Evolutionary conservation across 2,113 vertebrate species (phyloP), one percentile per base, ranked within the genome.

Genomic region (Drymodes brunneopygia): DNA sequence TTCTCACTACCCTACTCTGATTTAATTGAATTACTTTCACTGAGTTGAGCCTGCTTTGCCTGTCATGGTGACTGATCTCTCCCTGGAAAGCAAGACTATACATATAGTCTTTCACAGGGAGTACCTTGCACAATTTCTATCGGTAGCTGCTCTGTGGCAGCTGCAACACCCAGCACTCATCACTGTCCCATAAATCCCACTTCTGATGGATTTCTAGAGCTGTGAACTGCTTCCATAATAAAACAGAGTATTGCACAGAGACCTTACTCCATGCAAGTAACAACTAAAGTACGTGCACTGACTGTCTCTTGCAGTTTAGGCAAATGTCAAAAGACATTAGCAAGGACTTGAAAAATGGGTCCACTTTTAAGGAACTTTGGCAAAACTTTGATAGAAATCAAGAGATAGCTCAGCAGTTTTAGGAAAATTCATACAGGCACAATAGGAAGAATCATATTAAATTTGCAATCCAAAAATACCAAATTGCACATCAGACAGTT

Each of bases 61-160:
- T 28, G 29, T 60, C 23, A 27, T 6, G 29, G 19, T 67, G 77
- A 83, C 5, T 45, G 45, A 70, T 58, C 12, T 65, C 16, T 53
- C 62, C 74, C 24, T 85, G 9, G 17, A 75, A 67, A 61, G 12
- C 17, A 73, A n/a, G 40, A 69, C 61, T 38, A 60, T 18, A 27
- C 10, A 28, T 4, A 9, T 5, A 29, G 9, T 16, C 33, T 66
- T 74, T 62, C 3, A 1, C 42, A 38, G 51, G n/a, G 28, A 77
- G 1, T 9, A 35, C 0, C 0, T 1, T 31, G 47, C 21, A 54
- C 15, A 47, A 1, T 58, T 66, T 36, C 81, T n/a, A 65, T n/a
- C 40, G 64, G 23, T 4, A 86, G 58, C 35, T 65, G 11, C 45
- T 83, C 71, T 38, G 28, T 3, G 5, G 65, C 60, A 81, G 56